Conservation (phyloP, 2,113 vertebrate species). For the Turdus rufiventris region DNA sequence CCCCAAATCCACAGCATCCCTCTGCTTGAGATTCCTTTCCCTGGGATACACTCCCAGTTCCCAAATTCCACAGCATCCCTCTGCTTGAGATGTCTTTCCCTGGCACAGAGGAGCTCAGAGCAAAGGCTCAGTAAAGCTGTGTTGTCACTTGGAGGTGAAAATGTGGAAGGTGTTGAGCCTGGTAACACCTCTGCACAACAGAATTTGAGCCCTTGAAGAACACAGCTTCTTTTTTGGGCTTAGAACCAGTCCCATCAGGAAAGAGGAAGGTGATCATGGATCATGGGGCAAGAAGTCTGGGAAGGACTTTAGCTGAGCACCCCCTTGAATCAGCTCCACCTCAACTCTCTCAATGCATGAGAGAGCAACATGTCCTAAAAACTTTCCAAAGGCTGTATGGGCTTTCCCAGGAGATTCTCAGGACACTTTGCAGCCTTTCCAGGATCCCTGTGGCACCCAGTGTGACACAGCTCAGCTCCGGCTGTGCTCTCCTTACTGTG, state of each 20-base stretch:
- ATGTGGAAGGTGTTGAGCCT: not conserved
- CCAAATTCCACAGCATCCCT: not conserved
- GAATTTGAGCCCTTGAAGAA: not conserved
- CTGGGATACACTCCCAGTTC: not conserved
- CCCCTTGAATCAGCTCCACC: not conserved
- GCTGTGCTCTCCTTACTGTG: fast-evolving
- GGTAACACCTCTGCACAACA: not conserved
- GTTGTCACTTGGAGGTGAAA: not conserved
- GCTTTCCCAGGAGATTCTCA: not conserved
- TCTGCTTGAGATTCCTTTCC: not conserved
- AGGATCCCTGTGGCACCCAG: fast-evolving
- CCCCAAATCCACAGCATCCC: not conserved
- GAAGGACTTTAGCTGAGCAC: not conserved
- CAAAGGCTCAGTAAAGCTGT: not conserved
- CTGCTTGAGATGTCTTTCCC: not conserved
- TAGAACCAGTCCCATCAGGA: not conserved
- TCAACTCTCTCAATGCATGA: not conserved
- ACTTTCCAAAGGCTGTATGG: not conserved
- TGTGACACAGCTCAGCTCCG: not conserved
- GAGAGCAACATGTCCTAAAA: not conserved
- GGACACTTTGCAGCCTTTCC: not conserved
- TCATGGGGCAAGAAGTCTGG: not conserved
- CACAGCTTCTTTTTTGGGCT: not conserved
- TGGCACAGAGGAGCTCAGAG: not conserved
- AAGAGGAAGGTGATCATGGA: fast-evolving